A percentile compares a stretch with the other conserved stretches of the same genome.
Evolutionary conservation across 2,888 invertebrate genomes (phyloP).

Genomic region (Harpalus rubripes): DNA sequence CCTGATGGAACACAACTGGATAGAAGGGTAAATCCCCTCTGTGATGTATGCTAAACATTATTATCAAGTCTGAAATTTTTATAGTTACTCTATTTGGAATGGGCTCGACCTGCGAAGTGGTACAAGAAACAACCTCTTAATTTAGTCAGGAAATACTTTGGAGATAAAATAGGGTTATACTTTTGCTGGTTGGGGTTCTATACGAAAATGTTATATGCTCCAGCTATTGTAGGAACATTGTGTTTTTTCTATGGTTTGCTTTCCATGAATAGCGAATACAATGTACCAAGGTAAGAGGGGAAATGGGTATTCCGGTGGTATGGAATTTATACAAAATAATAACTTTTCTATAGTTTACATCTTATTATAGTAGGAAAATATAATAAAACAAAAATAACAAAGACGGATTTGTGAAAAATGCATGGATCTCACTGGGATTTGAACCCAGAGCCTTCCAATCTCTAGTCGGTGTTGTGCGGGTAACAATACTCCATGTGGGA

Average conservation of each 20-base stretch:
- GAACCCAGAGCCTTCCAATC: no score
- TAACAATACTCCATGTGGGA: no score
- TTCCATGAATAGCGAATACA: constrained; percentile 90
- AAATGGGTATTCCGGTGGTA: no score
- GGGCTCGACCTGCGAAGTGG: constrained; percentile 94
- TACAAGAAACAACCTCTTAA: constrained; percentile 96
- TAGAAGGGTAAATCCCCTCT: constrained; percentile 81
- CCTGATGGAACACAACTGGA: constrained; percentile 86
- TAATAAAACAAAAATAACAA: no score
- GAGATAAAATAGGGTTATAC: constrained; percentile 94
- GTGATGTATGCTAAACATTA: constrained; percentile 8
- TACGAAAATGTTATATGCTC: constrained; percentile 92
- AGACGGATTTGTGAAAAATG: no score
- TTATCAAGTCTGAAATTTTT: constrained; percentile 68
- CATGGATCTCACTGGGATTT: no score
- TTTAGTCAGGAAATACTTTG: constrained; percentile 92
- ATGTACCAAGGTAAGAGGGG: constrained; percentile 85
- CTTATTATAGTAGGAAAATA: no score
- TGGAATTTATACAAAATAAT: no score
- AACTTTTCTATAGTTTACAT: no score
- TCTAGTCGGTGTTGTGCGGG: no score
- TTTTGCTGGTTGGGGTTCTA: constrained; percentile 97
- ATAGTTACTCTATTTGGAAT: constrained; percentile 92
- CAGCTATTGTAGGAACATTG: constrained; percentile 90
- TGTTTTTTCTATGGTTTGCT: constrained; percentile 93